Base-by-base conservation (phyloP, 2,113 vertebrate species). In the Chaenogobius annularis region DNA sequence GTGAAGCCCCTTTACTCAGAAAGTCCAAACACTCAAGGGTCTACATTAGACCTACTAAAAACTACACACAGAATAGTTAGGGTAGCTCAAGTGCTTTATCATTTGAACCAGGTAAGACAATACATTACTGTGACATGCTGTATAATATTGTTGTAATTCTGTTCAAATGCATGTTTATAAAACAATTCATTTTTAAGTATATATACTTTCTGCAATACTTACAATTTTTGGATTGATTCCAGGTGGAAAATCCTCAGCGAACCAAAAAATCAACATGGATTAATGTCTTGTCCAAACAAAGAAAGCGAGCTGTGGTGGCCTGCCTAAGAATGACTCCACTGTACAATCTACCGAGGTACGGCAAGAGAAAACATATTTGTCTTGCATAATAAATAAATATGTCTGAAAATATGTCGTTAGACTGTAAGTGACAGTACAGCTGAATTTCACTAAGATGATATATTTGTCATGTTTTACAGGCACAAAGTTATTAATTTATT, bases 251-350 rank as follows among this genome's bases (percentile, higher is more conserved):
- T 73, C 96, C 96, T 5, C 94, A 96, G 83, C 87, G 94, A 11
- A 95, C 88, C 7, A 96, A 95, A 81, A 97, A 95, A 79, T 93
- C 95, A 3, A 92, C 94, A 0, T 95, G 95, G 95, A 93, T 96
- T 75, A 96, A 94, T n/a, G 86, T 98, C 11, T 87, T 99, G 1
- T 98, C 97, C 5, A 98, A 98, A 81, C 97, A 97, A 85, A 95
- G 97, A 73, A 98, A 97, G 84, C 93, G 96, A 79, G 97, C 97
- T 0, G 96, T 99, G 5, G 97, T 98, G 5, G 97, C 97, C 72
- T 98, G 97, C 74, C 95, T 99, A 67, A 93, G 96, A 74, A 98
- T 99, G 97, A 95, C 94, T 63, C 97, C 96, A 0, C 87, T 99
- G 58, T 99, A 99, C 84, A 98, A 98, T 70, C 85, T 98, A 47